Percentiles rank a stretch among this genome's conserved stretches.
Conservation (phyloP, 2,888 invertebrate genomes). For the Cephus sareptanus region DNA sequence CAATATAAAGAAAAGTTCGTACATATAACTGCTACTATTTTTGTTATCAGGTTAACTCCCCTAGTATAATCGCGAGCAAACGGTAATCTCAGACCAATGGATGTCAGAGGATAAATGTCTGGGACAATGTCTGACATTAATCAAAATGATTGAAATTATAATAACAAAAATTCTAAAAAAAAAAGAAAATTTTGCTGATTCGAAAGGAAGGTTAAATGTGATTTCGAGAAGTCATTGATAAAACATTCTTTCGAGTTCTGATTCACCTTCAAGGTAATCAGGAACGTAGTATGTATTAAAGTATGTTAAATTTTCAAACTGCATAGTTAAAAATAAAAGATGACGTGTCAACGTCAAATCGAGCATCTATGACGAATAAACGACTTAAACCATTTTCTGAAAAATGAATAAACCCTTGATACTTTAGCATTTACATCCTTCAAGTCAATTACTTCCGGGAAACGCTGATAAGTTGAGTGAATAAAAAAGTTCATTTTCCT, state of each 20-base stretch:
- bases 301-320: no score
- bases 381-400: no score
- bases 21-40: neutral
- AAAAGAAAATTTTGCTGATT: neutral
- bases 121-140: neutral
- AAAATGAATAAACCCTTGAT: neutral
- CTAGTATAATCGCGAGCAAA: neutral
- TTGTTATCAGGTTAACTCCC: neutral
- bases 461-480: neutral
- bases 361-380: neutral
- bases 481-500: neutral
- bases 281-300: neutral
- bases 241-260: no score
- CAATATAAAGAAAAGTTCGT: neutral
- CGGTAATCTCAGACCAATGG: neutral
- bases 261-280: no score
- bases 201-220: no score
- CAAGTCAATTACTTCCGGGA: neutral
- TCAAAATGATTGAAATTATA: neutral
- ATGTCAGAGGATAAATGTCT: neutral
- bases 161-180: neutral
- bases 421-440: neutral
- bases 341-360: neutral
- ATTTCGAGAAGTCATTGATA: no score
- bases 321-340: neutral